A percentile compares a stretch with the other conserved stretches of the same genome.
Evolutionary conservation across 2,888 invertebrate species (phyloP).

Genomic region (Cerastoderma edule): DNA sequence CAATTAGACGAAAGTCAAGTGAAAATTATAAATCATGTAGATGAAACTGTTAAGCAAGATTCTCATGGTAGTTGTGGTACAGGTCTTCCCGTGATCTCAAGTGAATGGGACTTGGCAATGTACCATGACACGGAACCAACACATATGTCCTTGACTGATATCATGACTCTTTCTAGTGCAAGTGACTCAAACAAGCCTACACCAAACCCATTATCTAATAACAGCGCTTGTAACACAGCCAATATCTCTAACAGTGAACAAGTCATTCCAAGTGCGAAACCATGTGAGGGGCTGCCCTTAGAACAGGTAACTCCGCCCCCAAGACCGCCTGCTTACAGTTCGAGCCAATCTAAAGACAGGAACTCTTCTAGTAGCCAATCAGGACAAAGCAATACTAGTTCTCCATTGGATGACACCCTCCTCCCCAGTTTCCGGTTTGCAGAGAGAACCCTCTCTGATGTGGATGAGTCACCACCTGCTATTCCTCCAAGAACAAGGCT

Average conservation of each 20-base stretch:
- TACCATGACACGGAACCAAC: slow-evolving; percentile 67
- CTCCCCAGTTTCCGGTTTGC: slow-evolving; percentile 17
- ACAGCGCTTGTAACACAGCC: not conserved
- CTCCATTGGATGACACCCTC: slow-evolving; percentile 29
- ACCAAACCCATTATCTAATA: not conserved
- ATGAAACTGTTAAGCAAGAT: not conserved
- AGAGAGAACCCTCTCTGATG: slow-evolving; percentile 15
- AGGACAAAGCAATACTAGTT: slow-evolving; percentile 10
- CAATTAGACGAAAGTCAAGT: not conserved
- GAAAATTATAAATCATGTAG: not conserved
- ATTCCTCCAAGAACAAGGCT: slow-evolving; percentile 47
- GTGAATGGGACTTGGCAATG: slow-evolving; percentile 6
- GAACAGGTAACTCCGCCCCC: slow-evolving; percentile 33
- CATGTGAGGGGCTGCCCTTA: not conserved
- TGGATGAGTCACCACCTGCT: slow-evolving; percentile 47
- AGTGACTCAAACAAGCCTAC: not conserved
- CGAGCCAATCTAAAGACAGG: slow-evolving; percentile 32
- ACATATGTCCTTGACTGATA: slow-evolving; percentile 68
- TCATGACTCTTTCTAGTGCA: slow-evolving; percentile 24
- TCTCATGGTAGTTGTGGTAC: no score
- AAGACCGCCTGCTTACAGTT: slow-evolving; percentile 32
- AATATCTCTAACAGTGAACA: not conserved
- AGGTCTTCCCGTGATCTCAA: no score
- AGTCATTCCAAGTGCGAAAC: not conserved
- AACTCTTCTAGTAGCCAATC: slow-evolving; percentile 28